Evolutionary conservation across 2,888 invertebrate species (phyloP), one percentile per base, ranked within the genome.

Genomic region (Caenorhabditis sp.): DNA sequence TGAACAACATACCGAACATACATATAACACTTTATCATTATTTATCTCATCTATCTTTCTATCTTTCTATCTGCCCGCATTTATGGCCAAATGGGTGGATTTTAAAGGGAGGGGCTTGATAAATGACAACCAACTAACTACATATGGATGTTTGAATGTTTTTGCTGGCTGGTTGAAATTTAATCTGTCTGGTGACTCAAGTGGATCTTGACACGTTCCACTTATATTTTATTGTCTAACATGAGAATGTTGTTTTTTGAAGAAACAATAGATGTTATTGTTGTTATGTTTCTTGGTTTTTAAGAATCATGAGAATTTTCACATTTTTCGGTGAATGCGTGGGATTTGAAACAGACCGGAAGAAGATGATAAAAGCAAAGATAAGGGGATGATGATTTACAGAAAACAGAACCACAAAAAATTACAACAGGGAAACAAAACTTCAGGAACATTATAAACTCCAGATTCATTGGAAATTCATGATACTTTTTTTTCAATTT

Each of bases 1-100:
- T 43, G 43, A 43, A 43, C 43, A 43, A 43, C 43, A 43, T 43
- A 43, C 43, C 43, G 43, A 43, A 43, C 43, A 43, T 31, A 31
- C 31, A 31, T 31, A 31, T 43, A 43, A 43, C 43, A 43, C 43
- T 43, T 43, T 43, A 43, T 43, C 43, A 43, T 43, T 43, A 43
- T 43, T 43, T 17, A 43, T 43, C 43, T 43, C 43, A 43, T 43
- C 43, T 17, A 43, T 43, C 43, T 43, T 43, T 36, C 10, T 36
- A 5, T 36, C 36, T 36, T 36, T 43, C 17, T 43, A 3, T 12
- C 17, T 17, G 3, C 17, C 43, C 12, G 3, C 43, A 43, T 43
- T 17, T 17, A 43, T 17, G 31, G 31, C 31, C 31, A 7, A 31
- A 31, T 31, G 31, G 31, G 31, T 31, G 31, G 31, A 31, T 31